Evolutionary conservation across 2,113 vertebrate species (phyloP), one percentile per base, ranked within the genome.

Genomic region (Geothlypis trichas): DNA sequence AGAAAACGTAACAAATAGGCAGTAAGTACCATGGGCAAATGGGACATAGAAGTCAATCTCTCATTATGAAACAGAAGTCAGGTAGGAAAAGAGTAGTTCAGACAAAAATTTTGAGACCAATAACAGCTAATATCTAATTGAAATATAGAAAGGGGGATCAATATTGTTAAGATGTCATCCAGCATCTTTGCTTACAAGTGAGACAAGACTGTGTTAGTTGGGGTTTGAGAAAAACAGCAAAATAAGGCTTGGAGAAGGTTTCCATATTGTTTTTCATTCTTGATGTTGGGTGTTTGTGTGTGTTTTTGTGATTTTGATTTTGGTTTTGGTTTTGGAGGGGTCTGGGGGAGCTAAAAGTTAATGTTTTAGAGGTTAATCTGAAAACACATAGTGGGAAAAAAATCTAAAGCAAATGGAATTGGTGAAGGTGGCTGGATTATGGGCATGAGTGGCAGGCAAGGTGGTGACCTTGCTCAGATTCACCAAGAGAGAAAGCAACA

Each of bases 321-420:
- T 46, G 28, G 7, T 65, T 84, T 57, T 27, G 1, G 0, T 42
- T 18, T 46, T 73, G 54, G 44, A 15, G 5, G 3, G 3, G 2
- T 3, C 0, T 1, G 6, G 4, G 4, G 2, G 12, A 23, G 31
- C 16, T 63, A 49, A 2, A 16, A 84, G 62, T 67, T 54, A 58
- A 26, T 1, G 35, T 42, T 91, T 89, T 57, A 84, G 30, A 62
- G 22, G 28, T 71, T 44, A 88, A 65, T 68, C 33, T 79, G 44
- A 46, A 88, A 79, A 85, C 74, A 44, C 39, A 23, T 1, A 19
- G 15, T 51, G 21, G 8, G 7, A 4, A 5, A 24, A 71, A 84
- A 81, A 37, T n/a, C 23, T 88, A 69, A 85, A 66, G 6, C 21
- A 54, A 72, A 31, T 83, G 35, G 27, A 92, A 68, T 15, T 46